These are phyloP conservation scores for Lampris incognitus DNA, from an alignment of 2,113 vertebrate species.

Conservation along the genomic window DNA sequence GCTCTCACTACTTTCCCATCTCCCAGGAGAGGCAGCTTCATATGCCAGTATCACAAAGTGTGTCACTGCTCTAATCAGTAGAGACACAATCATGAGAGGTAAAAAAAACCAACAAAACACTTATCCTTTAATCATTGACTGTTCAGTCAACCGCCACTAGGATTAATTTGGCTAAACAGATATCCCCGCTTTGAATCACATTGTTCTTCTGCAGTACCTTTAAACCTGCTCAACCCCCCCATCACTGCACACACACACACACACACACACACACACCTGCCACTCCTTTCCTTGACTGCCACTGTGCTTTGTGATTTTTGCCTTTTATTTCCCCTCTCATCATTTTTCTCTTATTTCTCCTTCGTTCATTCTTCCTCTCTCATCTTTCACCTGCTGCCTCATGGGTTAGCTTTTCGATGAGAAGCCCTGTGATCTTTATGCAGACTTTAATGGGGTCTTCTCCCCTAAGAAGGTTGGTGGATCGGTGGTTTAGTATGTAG, in stretches of 20 bases:
- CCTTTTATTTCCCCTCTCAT: conserved; percentile 34
- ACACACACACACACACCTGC: too few species aligned
- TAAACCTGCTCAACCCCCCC: background rate
- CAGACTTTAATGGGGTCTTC: conserved; percentile 94
- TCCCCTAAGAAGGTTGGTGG: conserved; percentile 92
- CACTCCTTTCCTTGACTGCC: background rate
- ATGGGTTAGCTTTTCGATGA: conserved; percentile 86
- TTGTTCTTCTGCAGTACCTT: conserved; percentile 5
- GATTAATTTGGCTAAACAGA: conserved; percentile 15
- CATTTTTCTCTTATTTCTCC: conserved; percentile 36
- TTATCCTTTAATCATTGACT: conserved; percentile 35
- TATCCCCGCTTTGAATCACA: conserved; percentile 11
- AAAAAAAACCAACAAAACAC: background rate
- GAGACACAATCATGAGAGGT: background rate
- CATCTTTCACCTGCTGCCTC: conserved; percentile 63
- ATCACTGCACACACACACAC: too few species aligned
- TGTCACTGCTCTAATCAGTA: conserved; percentile 13
- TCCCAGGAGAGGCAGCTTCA: background rate
- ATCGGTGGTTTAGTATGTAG: conserved; percentile 41
- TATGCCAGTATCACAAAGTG: conserved; percentile 11
- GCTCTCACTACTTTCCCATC: background rate
- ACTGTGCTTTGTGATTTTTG: conserved; percentile 10
- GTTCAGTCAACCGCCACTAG: conserved; percentile 21
- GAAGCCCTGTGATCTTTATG: conserved; percentile 92
- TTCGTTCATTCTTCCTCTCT: conserved; percentile 51